Percentiles rank a stretch among this genome's conserved stretches.
These are phyloP conservation scores for Pteromalus puparum DNA, from an alignment of 1,140 invertebrate species.

Conservation along the genomic window DNA sequence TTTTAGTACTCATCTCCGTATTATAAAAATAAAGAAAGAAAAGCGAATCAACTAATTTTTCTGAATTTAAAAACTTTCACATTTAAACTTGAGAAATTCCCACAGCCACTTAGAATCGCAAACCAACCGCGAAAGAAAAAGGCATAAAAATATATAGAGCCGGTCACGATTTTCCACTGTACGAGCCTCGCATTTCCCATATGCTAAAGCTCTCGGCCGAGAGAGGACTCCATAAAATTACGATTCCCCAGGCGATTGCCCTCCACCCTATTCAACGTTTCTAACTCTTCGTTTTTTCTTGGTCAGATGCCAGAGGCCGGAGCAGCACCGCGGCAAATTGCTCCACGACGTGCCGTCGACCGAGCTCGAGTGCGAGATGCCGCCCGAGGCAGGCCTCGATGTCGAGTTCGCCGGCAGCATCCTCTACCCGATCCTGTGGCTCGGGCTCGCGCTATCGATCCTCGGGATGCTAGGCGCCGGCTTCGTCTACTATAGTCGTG, in stretches of 20 bases:
- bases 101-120: too few relatives aligned
- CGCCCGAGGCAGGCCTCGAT: neutral
- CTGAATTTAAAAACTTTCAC: too few relatives aligned
- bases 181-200: neutral
- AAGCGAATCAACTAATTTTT: too few relatives aligned
- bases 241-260: neutral
- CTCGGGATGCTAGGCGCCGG: slow-evolving; percentile 54
- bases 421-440: slow-evolving; percentile 64
- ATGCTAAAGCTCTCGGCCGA: neutral
- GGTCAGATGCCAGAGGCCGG: slow-evolving; percentile 65
- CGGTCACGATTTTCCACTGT: too few relatives aligned
- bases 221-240: neutral
- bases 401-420: neutral
- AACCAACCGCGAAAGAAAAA: neutral
- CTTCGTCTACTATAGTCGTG: slow-evolving; percentile 63
- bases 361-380: slow-evolving; percentile 65
- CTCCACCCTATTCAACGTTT: neutral
- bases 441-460: slow-evolving; percentile 60
- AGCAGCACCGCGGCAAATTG: slow-evolving; percentile 56
- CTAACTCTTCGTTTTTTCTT: neutral
- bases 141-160: neutral
- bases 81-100: too few relatives aligned
- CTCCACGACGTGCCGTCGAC: slow-evolving; percentile 62
- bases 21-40: too few relatives aligned
- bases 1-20: too few relatives aligned